Conservation (phyloP, 2,797 vertebrate genomes). For the Falco rusticolus region DNA sequence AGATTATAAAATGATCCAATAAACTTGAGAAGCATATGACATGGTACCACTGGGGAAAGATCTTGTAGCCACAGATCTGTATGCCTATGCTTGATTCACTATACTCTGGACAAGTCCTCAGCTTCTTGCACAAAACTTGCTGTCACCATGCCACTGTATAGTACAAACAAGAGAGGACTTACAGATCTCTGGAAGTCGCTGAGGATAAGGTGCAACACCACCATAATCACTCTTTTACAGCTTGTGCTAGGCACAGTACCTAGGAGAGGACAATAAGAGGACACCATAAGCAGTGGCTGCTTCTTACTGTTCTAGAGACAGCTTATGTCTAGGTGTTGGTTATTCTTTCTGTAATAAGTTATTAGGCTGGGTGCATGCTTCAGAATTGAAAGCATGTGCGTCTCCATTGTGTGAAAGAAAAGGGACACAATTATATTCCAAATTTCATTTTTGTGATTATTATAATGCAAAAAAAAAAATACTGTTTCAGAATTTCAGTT, state of each 20-base stretch:
- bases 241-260: neutral
- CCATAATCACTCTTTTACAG: neutral
- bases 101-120: neutral
- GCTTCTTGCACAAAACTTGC: neutral
- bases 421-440: neutral
- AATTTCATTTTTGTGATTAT: neutral
- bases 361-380: neutral
- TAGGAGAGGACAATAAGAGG: neutral
- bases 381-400: neutral
- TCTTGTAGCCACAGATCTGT: neutral
- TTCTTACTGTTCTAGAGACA: neutral
- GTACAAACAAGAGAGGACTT: neutral
- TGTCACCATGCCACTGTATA: neutral
- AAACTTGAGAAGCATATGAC: neutral
- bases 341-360: neutral
- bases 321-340: neutral
- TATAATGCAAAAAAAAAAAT: neutral
- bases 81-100: neutral
- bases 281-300: neutral
- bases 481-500: neutral
- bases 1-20: neutral
- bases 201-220: neutral
- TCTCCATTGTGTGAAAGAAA: neutral
- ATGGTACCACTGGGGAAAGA: neutral
- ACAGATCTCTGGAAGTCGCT: neutral